phyloP scores from a whole-genome alignment of 2,113 vertebrate species.

The Phalacrocorax carbo region DNA sequence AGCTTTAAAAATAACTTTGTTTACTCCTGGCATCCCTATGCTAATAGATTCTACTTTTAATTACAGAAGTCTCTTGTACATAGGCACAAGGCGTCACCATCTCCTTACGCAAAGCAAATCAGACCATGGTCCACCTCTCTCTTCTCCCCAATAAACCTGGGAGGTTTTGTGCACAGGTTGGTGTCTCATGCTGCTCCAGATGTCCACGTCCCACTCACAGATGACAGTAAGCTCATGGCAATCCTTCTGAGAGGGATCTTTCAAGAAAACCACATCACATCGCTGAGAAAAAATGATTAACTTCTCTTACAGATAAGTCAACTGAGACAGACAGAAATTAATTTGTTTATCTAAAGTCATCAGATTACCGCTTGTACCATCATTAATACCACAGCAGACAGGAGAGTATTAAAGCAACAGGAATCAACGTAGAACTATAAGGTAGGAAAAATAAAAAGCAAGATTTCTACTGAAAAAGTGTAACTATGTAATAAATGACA shows the following conservation, averaged over 20 bases:
- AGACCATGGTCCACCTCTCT: not conserved
- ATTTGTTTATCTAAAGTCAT: not conserved
- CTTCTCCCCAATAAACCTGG: not conserved
- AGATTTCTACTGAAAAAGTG: not conserved
- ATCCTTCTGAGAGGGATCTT: not conserved
- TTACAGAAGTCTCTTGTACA: not conserved
- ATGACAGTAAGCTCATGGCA: not conserved
- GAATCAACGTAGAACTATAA: not conserved
- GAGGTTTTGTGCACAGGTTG: not conserved
- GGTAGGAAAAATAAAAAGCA: not conserved
- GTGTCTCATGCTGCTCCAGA: not conserved
- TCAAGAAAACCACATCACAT: not conserved
- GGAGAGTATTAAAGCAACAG: not conserved
- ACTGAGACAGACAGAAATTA: not conserved
- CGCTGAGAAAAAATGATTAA: not conserved
- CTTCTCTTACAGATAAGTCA: not conserved
- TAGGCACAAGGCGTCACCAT: not conserved
- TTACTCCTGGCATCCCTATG: not conserved
- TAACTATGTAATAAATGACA: not conserved
- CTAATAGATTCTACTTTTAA: constrained; percentile 26
- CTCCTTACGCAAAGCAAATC: not conserved
- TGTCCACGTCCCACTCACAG: not conserved
- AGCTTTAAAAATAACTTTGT: constrained; percentile 47
- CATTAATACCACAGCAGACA: not conserved
- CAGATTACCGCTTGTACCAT: not conserved